Conservation (phyloP, 2,888 invertebrate genomes). For the Harpagoxenus sublaevis region DNA sequence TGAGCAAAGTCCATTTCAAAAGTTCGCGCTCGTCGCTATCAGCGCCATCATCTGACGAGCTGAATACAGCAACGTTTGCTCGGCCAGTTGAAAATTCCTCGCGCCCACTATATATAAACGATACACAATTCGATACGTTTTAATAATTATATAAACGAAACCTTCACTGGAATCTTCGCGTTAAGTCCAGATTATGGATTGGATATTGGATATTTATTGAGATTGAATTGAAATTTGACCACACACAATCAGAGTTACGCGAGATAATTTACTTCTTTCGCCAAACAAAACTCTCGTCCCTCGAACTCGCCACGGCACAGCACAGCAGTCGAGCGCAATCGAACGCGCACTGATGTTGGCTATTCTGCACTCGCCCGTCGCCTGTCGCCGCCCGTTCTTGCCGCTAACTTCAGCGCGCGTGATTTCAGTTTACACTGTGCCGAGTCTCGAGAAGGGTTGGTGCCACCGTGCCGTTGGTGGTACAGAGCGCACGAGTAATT, state of each 20-base stretch:
- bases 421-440: slow-evolving; percentile 32
- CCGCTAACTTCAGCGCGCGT: not conserved
- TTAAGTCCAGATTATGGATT: too few relatives aligned
- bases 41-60: not conserved
- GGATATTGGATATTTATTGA: too few relatives aligned
- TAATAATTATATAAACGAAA: not conserved
- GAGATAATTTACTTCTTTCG: too few relatives aligned
- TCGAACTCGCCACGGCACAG: too few relatives aligned
- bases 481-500: not conserved
- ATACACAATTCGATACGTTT: not conserved
- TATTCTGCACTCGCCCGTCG: not conserved
- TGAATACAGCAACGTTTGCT: not conserved
- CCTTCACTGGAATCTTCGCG: too few relatives aligned
- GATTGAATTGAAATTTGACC: too few relatives aligned
- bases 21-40: not conserved
- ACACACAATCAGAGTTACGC: too few relatives aligned
- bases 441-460: not conserved
- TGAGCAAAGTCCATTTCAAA: not conserved
- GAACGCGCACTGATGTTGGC: slow-evolving; percentile 4
- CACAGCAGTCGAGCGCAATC: too few relatives aligned
- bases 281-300: too few relatives aligned
- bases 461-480: not conserved
- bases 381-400: slow-evolving; percentile 22
- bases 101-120: not conserved
- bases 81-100: not conserved